These are phyloP conservation scores for Leptocoma aspasia DNA, from an alignment of 2,113 vertebrate species.

Conservation along the genomic window DNA sequence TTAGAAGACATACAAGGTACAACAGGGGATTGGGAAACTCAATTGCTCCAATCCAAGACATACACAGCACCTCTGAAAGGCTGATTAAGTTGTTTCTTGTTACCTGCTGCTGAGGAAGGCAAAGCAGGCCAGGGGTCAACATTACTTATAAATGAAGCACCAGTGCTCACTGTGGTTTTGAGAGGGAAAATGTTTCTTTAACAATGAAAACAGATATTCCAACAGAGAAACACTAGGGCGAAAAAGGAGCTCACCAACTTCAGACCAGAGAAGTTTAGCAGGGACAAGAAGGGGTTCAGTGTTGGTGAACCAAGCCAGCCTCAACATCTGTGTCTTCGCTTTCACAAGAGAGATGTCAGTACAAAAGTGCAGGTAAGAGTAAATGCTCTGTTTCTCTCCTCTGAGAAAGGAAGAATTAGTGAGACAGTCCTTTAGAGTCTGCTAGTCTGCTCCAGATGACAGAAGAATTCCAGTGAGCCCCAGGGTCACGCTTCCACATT, in stretches of 20 bases:
- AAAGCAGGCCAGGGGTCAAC: neutral
- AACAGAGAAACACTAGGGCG: neutral
- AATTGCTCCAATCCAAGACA: neutral
- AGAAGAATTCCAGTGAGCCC: neutral
- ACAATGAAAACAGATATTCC: neutral
- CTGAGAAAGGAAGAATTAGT: neutral
- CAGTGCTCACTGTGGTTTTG: neutral
- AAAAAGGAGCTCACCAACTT: neutral
- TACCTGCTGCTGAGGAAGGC: neutral
- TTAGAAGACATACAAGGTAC: neutral
- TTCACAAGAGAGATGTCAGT: neutral
- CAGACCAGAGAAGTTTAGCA: neutral
- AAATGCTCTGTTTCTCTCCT: neutral
- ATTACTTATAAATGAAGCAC: neutral
- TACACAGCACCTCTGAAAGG: neutral
- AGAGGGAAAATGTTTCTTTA: neutral
- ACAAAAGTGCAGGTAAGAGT: neutral
- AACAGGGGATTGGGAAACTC: neutral
- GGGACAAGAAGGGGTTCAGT: neutral
- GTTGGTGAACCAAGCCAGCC: neutral
- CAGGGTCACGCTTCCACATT: neutral
- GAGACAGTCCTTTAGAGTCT: neutral
- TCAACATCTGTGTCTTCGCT: neutral
- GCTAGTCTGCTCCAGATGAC: neutral
- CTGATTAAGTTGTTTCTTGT: neutral